These are phyloP conservation scores for Erynnis tages DNA, from an alignment of 2,888 invertebrate species.

Conservation along the genomic window DNA sequence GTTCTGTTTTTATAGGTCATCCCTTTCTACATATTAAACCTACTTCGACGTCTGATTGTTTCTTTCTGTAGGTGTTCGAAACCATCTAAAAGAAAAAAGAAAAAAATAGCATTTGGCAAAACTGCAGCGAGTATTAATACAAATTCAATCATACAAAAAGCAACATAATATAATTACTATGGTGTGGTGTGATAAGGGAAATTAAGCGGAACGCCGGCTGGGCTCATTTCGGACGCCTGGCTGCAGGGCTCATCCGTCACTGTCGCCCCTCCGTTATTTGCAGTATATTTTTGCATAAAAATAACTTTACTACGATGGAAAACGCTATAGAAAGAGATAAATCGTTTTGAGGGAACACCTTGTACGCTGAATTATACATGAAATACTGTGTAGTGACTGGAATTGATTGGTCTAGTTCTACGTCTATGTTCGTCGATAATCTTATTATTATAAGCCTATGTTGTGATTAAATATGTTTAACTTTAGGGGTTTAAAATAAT, in stretches of 20 bases:
- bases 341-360: slow-evolving; percentile 38
- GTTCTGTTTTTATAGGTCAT: neutral
- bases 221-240: slow-evolving; percentile 46
- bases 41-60: no score
- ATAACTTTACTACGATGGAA: slow-evolving; percentile 42
- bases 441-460: neutral
- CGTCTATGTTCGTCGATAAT: no score
- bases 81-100: no score
- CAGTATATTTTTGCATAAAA: slow-evolving; percentile 70
- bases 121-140: neutral
- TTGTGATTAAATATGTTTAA: neutral
- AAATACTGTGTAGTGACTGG: neutral
- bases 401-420: neutral
- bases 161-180: slow-evolving; percentile 31
- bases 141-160: slow-evolving; percentile 6
- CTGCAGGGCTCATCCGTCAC: slow-evolving; percentile 55
- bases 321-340: slow-evolving; percentile 39
- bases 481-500: no score
- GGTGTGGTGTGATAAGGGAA: slow-evolving; percentile 51
- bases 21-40: no score
- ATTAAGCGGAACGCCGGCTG: slow-evolving; percentile 47
- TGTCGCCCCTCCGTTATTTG: slow-evolving; percentile 54
- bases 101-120: no score
- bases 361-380: slow-evolving; percentile 10
- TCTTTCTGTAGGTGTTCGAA: no score